phyloP scores from a whole-genome alignment of 2,797 vertebrate species.

The Philypnodon macrostomus region DNA sequence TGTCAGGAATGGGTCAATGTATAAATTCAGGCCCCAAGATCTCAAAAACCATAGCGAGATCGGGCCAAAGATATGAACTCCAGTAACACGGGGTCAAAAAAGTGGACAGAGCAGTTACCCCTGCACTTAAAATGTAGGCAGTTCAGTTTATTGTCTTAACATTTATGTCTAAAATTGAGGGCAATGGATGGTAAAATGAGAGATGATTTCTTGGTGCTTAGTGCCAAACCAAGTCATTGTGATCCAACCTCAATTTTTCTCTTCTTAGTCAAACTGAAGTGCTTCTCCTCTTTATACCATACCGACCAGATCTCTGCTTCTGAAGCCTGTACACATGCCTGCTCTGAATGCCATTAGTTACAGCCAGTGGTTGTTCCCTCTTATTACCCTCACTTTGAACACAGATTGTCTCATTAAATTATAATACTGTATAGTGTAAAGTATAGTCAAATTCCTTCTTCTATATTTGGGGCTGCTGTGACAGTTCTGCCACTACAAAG shows the following conservation, averaged over 20 bases:
- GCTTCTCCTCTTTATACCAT: constrained; percentile 56
- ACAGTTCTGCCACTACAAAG: constrained; percentile 52
- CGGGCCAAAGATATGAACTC: too few relatives aligned
- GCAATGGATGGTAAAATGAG: too few relatives aligned
- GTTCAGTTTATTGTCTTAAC: too few relatives aligned
- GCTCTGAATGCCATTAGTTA: constrained; percentile 53
- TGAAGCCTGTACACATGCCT: too few relatives aligned
- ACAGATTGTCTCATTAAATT: constrained; percentile 52
- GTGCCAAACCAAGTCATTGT: constrained; percentile 32
- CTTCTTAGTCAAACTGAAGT: constrained; percentile 54
- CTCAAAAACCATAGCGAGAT: too few relatives aligned
- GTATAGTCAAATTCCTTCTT: constrained; percentile 25
- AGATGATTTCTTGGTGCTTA: constrained; percentile 23
- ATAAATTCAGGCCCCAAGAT: too few relatives aligned
- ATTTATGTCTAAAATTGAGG: too few relatives aligned
- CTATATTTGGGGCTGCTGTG: constrained; percentile 27
- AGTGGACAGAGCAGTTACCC: too few relatives aligned
- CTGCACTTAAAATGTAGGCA: too few relatives aligned
- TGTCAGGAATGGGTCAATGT: too few relatives aligned
- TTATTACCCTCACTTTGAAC: constrained; percentile 57
- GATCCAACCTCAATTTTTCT: constrained; percentile 57
- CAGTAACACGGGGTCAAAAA: too few relatives aligned
- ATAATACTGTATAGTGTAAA: constrained; percentile 48
- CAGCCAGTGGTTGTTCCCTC: constrained; percentile 44
- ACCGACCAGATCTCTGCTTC: constrained; percentile 49